A percentile compares a stretch with the other conserved stretches of the same genome.
phyloP scores from a whole-genome alignment of 2,113 vertebrate genomes.

The Cinclus mexicanus region DNA sequence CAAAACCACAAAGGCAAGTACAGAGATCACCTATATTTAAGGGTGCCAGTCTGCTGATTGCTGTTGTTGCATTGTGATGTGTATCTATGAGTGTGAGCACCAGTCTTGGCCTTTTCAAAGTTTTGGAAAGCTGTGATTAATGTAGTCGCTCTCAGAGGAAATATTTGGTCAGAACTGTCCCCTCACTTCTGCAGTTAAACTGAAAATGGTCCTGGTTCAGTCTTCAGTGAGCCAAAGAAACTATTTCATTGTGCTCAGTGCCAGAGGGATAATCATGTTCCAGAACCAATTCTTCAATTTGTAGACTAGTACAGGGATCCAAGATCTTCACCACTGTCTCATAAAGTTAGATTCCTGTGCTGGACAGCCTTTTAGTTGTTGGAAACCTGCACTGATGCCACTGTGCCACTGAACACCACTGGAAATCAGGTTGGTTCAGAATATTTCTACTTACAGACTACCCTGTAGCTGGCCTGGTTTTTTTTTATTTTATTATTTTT shows the following conservation, averaged over 20 bases:
- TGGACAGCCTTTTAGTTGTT: neutral
- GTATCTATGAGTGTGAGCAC: neutral
- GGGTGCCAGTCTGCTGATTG: neutral
- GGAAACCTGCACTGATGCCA: neutral
- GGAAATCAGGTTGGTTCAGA: neutral
- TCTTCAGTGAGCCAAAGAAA: neutral
- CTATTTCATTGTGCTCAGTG: rapidly evolving
- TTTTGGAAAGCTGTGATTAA: neutral
- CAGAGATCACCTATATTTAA: neutral
- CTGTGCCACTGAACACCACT: neutral
- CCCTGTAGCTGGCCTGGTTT: neutral
- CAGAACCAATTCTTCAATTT: neutral
- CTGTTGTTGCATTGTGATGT: neutral
- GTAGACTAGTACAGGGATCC: neutral
- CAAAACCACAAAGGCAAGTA: slow-evolving; percentile 97
- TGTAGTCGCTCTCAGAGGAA: neutral
- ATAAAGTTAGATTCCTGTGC: neutral
- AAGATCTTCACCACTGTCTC: neutral
- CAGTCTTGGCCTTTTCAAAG: neutral
- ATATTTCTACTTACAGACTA: neutral
- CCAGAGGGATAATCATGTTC: neutral
- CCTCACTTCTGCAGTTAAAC: neutral
- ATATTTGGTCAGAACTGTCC: neutral
- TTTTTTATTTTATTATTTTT: neutral
- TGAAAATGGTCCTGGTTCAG: neutral